Base-by-base conservation (phyloP, 2,888 invertebrate species). In the Oegoconia quadripuncta region DNA sequence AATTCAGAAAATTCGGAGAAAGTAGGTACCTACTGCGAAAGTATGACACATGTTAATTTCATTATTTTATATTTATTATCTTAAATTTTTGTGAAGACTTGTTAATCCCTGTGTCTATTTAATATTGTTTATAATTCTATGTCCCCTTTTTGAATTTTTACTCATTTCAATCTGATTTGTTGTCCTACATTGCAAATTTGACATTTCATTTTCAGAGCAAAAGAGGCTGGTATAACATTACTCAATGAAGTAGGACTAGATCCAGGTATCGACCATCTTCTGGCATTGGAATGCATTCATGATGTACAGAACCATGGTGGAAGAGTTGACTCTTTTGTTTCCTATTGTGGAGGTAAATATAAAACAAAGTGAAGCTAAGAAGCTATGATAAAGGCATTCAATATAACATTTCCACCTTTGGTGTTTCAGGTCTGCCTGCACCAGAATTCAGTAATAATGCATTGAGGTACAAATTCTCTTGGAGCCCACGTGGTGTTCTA, bases 191-290 rank as follows among this genome's bases (percentile, higher is more conserved):
- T n/a, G n/a, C n/a, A n/a, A n/a, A n/a, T n/a, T n/a, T n/a, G n/a
- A 23, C 9, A 13, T 6, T 58, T 59, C n/a, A 27, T 27, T 27
- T 12, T 12, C 51, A 95, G 95, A 38, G 99, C 99, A 0, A 89
- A 91, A 33, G 92, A 94, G 20, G 96, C 97, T 0, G 97, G 96
- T 0, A 89, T 99, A 0, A 98, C 98, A 0, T 90, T 99, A 27
- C 87, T 99, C 48, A 99, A 99, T 68, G 99, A 99, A 84, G 94
- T 98, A 0, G 99, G 99, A 0, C 88, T 99, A 18, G 99, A 99
- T 72, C 99, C 99, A 0, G 99, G 99, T n/a, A 97, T 98, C 52
- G 98, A 98, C 75, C 99, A 99, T 76, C 89, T 99, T 51, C 80
- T 99, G 38, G 99, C 99, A 0, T 90, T 99, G 79, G 98, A 99